Evolutionary conservation across 2,888 invertebrate genomes (phyloP).

Genomic region (Rhimphoctona megacephalus): DNA sequence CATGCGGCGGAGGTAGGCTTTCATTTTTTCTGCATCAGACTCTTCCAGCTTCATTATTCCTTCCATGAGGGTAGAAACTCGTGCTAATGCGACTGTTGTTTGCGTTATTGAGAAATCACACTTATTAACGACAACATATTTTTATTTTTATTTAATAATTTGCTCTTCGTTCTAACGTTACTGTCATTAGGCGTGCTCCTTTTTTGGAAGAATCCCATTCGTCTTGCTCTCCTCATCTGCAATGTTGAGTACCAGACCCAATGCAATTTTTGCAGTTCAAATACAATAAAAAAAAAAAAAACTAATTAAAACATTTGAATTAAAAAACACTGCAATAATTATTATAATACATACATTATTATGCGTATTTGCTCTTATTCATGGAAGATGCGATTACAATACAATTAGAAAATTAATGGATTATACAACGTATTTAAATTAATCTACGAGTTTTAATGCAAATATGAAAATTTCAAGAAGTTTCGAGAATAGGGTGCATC

Average conservation of each 20-base stretch:
- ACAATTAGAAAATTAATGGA: background rate
- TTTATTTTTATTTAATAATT: conserved; percentile 59
- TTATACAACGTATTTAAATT: too few species aligned
- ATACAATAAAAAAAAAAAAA: background rate
- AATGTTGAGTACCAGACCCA: conserved; percentile 61
- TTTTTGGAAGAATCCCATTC: conserved; percentile 74
- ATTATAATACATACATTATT: background rate
- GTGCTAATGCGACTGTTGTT: conserved; percentile 1
- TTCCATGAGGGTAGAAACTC: conserved; percentile 23
- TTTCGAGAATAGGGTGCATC: background rate
- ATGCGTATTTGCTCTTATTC: background rate
- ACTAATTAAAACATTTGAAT: background rate
- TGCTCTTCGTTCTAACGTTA: conserved; percentile 71
- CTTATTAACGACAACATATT: background rate
- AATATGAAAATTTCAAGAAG: background rate
- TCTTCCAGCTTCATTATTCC: conserved; percentile 76
- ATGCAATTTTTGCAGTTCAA: background rate
- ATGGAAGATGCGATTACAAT: background rate
- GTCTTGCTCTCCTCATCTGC: conserved; percentile 79
- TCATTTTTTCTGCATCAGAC: conserved; percentile 79
- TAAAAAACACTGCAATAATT: background rate
- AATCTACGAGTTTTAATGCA: background rate
- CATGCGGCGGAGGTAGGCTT: conserved; percentile 78
- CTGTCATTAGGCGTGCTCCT: conserved; percentile 74
- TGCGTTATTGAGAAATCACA: conserved; percentile 51